Base-by-base conservation (phyloP, 2,797 vertebrate species). In the Smutsia temminckii region DNA sequence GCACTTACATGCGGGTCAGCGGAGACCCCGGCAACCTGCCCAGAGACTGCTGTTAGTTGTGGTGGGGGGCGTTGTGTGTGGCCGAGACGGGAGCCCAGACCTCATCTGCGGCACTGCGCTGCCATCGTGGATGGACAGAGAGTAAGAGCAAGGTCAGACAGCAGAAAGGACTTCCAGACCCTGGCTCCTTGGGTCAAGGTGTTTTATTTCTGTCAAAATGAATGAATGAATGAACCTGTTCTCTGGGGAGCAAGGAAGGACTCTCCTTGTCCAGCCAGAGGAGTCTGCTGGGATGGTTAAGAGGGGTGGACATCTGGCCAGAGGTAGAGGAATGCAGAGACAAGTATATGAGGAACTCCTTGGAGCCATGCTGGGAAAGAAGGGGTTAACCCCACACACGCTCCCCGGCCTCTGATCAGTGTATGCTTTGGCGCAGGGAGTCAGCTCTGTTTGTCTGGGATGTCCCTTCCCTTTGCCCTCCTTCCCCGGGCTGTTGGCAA, bases 371-470 rank as follows among this genome's bases (percentile, higher is more conserved):
- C 79, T 40, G 90, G 71, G 81, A 17, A 42, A 51, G 68, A 68
- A 64, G n/a, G 74, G 29, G 93, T 84, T 96, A 86, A 97, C n/a
- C 29, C 17, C 63, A 13, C 21, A 4, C 29, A 27, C 64, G 20
- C 78, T 9, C 53, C 18, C 46, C 9, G 29, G 57, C 91, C 75
- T 85, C 85, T 14, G 23, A 20, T 55, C 12, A 0, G 17, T 83
- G 59, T 90, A 6, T 92, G 93, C 61, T 86, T 94, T 85, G 87
- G 93, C 95, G 79, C n/a, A 2, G 51, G 68, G 88, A 20, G 20
- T 55, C 3, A 2, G 46, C 46, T 72, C 34, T 91, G 85, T 85
- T 72, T 92, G 89, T 93, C 68, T 59, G 97, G 80, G 90, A 72
- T 79, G 85, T 84, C 96, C 66, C 83, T n/a, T 57, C 17, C 53